Evolutionary conservation across 2,797 vertebrate genomes (phyloP), one percentile per base, ranked within the genome.

Genomic region (Chaenodraco wilsoni): DNA sequence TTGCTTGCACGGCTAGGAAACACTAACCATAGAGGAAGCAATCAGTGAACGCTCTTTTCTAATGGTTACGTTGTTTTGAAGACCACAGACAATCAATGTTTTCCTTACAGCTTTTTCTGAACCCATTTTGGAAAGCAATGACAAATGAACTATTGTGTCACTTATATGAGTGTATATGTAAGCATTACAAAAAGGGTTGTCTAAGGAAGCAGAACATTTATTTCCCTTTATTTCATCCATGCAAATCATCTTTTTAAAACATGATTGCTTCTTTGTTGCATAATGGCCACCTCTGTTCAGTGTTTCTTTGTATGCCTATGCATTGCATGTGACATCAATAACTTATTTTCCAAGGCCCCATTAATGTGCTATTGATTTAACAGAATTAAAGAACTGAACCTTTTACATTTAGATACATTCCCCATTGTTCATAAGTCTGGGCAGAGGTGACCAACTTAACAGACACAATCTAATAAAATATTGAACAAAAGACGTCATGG

Each of bases 391-490:
- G 17, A 80, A 65, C 15, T 16, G 5, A 72, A 62, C 9, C 37
- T 13, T 21, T 66, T 75, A 11, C 19, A 10, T 52, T 73, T 68
- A 23, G 31, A 3, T 64, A 60, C 40, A 9, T 3, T 60, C 52
- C 51, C 65, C 14, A 4, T 54, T 55, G 60, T 50, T 27, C 46
- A 62, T 21, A 48, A 60, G 9, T 60, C 52, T 37, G 27, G 58
- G 33, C 40, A 21, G 52, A 75, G 4, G 4, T 55, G 41, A 74
- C 63, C 55, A 61, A 44, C 50, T 56, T n/a, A 40, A 61, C 9
- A 75, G 75, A 74, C 44, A 51, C 49, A 78, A 78, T 69, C 21
- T 69, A 66, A 84, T 81, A 31, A 61, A 79, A 81, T 41, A 72
- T 48, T 61, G 44, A 72, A 23, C 59, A 74, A 33, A 2, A 59